These are phyloP conservation scores for Drosophila vallismaia DNA, from an alignment of 2,888 invertebrate genomes.

Conservation along the genomic window DNA sequence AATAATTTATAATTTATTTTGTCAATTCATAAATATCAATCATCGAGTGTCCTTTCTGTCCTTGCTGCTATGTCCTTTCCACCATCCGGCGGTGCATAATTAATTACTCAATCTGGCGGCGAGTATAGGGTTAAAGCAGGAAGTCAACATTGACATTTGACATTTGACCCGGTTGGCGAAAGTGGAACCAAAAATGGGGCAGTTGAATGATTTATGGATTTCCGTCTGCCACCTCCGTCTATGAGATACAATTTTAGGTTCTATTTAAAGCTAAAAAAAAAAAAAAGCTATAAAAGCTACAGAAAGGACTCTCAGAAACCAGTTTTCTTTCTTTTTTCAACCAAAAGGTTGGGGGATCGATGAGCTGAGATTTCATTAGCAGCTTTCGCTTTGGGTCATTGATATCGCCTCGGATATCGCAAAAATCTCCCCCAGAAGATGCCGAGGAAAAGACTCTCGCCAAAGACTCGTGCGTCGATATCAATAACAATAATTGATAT, in stretches of 20 bases:
- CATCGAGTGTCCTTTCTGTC: conserved; percentile 6
- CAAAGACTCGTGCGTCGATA: conserved; percentile 71
- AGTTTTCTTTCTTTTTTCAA: conserved; percentile 15
- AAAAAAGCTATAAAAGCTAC: background rate
- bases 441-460: background rate
- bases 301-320: conserved; percentile 9
- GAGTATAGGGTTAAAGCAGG: conserved; percentile 13
- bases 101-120: conserved; percentile 49
- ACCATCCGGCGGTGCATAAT: conserved; percentile 55
- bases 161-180: conserved; percentile 29
- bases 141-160: conserved; percentile 18
- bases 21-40: conserved; percentile 33
- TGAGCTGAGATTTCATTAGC: conserved; percentile 48
- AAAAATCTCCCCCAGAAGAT: conserved; percentile 14
- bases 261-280: too few species aligned
- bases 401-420: conserved; percentile 40
- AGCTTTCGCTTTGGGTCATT: conserved; percentile 53
- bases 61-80: conserved; percentile 16
- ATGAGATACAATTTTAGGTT: too few species aligned
- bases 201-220: conserved; percentile 28
- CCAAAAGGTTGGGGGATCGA: conserved; percentile 1
- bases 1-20: conserved; percentile 64
- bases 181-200: conserved; percentile 31
- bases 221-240: background rate
- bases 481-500: conserved; percentile 74